Evolutionary conservation across 1,140 invertebrate genomes (phyloP).

Genomic region (Papilio aristodemus): DNA sequence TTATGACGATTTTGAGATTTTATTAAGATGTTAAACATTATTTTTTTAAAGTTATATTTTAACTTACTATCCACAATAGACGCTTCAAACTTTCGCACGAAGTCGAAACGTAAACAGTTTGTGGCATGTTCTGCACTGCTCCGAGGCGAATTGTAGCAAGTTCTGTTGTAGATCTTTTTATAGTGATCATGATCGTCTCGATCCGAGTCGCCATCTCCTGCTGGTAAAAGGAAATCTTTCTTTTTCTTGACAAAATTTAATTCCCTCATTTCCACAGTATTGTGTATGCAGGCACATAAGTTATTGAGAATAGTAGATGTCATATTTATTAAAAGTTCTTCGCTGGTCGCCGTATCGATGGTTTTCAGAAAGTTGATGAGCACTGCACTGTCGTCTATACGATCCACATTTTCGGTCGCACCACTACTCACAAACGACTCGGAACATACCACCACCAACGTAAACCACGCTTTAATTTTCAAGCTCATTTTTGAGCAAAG

Average conservation of each 20-base stretch:
- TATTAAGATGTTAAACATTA: slow-evolving; percentile 53
- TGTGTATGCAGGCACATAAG: slow-evolving; percentile 61
- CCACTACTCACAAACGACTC: neutral
- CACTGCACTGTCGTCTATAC: slow-evolving; percentile 45
- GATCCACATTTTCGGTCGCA: neutral
- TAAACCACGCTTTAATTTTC: slow-evolving; percentile 26
- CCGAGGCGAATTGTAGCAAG: slow-evolving; percentile 46
- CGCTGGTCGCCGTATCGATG: slow-evolving; percentile 52
- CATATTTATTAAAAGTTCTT: slow-evolving; percentile 56
- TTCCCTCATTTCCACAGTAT: slow-evolving; percentile 49
- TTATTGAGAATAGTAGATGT: slow-evolving; percentile 59
- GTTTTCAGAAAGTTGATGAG: slow-evolving; percentile 55
- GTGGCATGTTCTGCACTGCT: slow-evolving; percentile 12
- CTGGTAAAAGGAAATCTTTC: slow-evolving; percentile 32
- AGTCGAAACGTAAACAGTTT: slow-evolving; percentile 16
- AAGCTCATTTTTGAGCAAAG: slow-evolving; percentile 22
- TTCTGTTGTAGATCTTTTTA: slow-evolving; percentile 58
- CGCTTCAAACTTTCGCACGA: slow-evolving; percentile 18
- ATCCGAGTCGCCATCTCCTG: slow-evolving; percentile 30
- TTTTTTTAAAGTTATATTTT: slow-evolving; percentile 38
- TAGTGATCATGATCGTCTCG: slow-evolving; percentile 50
- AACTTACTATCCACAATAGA: slow-evolving; percentile 19
- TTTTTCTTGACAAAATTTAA: slow-evolving; percentile 38
- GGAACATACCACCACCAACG: neutral
- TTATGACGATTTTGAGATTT: slow-evolving; percentile 47